Percentiles rank a stretch among this genome's conserved stretches.
Evolutionary conservation across 2,797 vertebrate genomes (phyloP).

Genomic region (Vipera ursinii): DNA sequence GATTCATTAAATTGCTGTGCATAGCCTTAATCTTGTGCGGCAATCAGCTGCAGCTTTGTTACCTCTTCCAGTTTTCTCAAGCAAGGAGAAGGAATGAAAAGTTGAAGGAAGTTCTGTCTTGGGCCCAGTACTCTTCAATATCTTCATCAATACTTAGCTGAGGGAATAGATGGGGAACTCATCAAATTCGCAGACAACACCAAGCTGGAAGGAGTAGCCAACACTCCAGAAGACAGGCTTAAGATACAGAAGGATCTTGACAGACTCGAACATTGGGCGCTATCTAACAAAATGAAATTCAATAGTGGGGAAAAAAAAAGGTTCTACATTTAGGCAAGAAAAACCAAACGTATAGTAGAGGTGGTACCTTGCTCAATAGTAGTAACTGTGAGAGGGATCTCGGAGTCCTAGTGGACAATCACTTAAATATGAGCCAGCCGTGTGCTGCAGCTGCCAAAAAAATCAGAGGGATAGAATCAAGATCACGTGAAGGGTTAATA

Average conservation of each 20-base stretch:
- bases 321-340: background rate
- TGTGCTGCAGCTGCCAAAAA: background rate
- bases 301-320: background rate
- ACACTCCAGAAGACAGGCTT: background rate
- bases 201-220: background rate
- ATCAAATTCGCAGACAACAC: background rate
- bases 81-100: background rate
- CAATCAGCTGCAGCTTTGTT: background rate
- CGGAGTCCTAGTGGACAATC: no score
- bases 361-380: background rate
- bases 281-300: background rate
- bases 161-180: background rate
- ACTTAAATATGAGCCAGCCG: no score
- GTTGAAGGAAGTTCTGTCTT: background rate
- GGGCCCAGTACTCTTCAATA: background rate
- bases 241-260: background rate
- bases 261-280: background rate
- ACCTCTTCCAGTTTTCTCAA: background rate
- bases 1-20: background rate
- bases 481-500: background rate
- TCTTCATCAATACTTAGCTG: background rate
- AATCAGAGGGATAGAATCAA: background rate
- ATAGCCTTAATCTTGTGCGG: background rate
- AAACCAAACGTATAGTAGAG: background rate
- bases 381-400: background rate